Evolutionary conservation across 2,113 vertebrate genomes (phyloP), one percentile per base, ranked within the genome.

Genomic region (Bombycilla garrulus): DNA sequence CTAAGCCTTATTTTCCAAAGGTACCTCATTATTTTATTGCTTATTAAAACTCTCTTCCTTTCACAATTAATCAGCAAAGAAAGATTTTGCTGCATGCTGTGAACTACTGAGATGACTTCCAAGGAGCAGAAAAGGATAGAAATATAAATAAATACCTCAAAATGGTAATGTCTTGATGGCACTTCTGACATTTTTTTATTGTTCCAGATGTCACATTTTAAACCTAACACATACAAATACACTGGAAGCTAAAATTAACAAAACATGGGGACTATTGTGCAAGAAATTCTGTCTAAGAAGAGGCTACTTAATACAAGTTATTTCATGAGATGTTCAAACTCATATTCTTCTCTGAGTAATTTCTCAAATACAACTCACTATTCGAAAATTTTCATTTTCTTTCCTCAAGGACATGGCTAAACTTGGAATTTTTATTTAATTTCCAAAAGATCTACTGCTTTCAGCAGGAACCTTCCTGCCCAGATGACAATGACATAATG

Each of bases 1-100:
- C 73, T 57, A 92, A 95, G 44, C 65, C 33, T 56, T 93, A 60
- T 88, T 77, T 60, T 85, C 40, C 50, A 93, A 95, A 91, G 16
- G 12, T 44, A 78, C 95, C 73, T 89, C 40, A n/a, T 54, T 93
- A 76, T 62, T 93, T 94, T 51, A 54, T 21, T 91, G 20, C 4
- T 42, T 38, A 36, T 31, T 71, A 58, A 95, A 93, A 38, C 20
- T 78, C 42, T 36, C 10, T 71, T 38, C 47, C 24, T 91, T 87
- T 87, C 29, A 57, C 19, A 90, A 28, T 10, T 48, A 70, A 33
- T 36, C 54, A 61, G 28, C 14, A 70, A 90, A 81, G n/a, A 60
- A 69, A 84, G 13, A 36, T n/a, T 80, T 66, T 57, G 6, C 29
- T 56, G 7, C 2, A 1, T 61, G 25, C 44, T 81, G 19, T 81